Evolutionary conservation across 2,888 invertebrate species (phyloP), one percentile per base, ranked within the genome.

Genomic region (Isoperla grammatica): DNA sequence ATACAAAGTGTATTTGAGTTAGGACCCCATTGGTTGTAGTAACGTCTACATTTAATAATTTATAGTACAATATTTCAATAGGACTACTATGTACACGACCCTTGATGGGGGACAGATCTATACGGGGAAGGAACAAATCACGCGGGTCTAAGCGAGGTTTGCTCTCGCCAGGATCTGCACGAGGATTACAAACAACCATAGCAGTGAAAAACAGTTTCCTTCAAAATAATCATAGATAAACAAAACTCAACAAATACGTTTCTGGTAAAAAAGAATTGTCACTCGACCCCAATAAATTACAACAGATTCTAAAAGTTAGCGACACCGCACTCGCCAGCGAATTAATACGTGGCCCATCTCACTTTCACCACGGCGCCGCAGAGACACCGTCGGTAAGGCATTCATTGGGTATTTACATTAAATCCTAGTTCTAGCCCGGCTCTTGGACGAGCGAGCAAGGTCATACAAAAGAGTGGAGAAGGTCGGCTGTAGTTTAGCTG

Each of bases 91-190:
- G 57, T 67, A 67, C 67, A 67, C 67, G 67, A 67, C 67, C 67
- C 67, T 67, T 67, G 67, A 66, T 53, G 65, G 67, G 61, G 65
- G 66, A 67, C 67, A 66, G 67, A 67, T 67, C 65, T 64, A 11
- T 57, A 23, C 57, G 65, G 66, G 65, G 65, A 66, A 67, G 67
- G 67, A 67, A 67, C 64, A 62, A n/a, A 12, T 50, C 37, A 13
- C 15, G 23, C 49, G 8, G 29, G 29, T 29, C 29, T 29, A 29
- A 29, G 29, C 29, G 29, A 29, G 29, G 8, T 29, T 29, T 29
- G 5, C 29, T 29, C 29, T 29, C 29, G 29, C 29, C 29, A 4
- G 5, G 29, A 29, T 29, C 29, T 4, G 29, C 29, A 8, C 29
- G 29, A 29, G 29, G 29, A 29, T 29, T 29, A 56, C 56, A 56